A percentile compares a stretch with the other conserved stretches of the same genome.
These are phyloP conservation scores for Gallinago nigripennis DNA, from an alignment of 2,797 vertebrate genomes.

Conservation along the genomic window DNA sequence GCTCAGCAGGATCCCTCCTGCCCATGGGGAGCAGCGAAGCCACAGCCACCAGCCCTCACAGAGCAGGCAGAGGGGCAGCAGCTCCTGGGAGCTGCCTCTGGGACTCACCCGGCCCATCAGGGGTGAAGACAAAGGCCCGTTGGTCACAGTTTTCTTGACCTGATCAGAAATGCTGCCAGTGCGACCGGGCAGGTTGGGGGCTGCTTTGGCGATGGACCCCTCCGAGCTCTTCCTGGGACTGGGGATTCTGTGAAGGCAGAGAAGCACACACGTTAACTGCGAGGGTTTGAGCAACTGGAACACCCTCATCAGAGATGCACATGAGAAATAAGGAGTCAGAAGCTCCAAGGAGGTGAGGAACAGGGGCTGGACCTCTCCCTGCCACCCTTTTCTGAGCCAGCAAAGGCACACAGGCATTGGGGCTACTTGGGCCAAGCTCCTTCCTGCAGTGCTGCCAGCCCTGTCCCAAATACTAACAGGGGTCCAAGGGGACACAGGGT, in stretches of 20 bases:
- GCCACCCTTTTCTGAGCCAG: neutral
- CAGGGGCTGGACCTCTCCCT: neutral
- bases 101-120: constrained; percentile 81
- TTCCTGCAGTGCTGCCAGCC: neutral
- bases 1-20: neutral
- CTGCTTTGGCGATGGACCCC: constrained; percentile 75
- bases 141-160: constrained; percentile 78
- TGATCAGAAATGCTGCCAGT: constrained; percentile 70
- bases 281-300: fast-evolving
- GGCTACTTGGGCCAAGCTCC: neutral
- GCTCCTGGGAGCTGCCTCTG: neutral
- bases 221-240: constrained; percentile 84
- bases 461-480: neutral
- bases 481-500: neutral
- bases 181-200: constrained; percentile 71
- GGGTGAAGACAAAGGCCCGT: constrained; percentile 78
- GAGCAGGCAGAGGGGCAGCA: neutral
- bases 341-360: fast-evolving
- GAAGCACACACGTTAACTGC: fast-evolving
- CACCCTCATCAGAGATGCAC: fast-evolving
- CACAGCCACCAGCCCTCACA: neutral
- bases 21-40: fast-evolving
- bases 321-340: neutral
- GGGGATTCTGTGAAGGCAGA: constrained; percentile 79
- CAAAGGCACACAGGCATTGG: fast-evolving